phyloP scores from a whole-genome alignment of 2,113 vertebrate species.

The Salvelinus fontinalis region DNA sequence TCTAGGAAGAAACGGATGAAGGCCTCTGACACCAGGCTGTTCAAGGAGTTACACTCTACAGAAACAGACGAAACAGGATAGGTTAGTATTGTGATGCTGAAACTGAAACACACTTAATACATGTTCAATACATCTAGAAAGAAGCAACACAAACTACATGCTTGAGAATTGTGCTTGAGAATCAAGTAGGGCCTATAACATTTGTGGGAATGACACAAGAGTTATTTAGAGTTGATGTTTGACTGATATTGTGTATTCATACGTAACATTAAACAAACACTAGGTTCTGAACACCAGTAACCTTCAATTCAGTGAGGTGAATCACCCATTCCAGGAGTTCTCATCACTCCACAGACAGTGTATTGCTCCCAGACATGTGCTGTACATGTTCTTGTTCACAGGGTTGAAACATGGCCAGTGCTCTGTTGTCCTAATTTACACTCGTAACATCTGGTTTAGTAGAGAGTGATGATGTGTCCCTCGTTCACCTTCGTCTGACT shows the following conservation, averaged over 20 bases:
- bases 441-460: conserved; percentile 34
- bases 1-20: conserved; percentile 99
- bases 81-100: not conserved
- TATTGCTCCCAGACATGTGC: not conserved
- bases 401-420: not conserved
- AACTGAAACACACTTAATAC: not conserved
- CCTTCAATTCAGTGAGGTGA: not conserved
- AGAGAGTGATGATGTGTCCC: conserved; percentile 23
- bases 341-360: not conserved
- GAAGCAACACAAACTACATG: too few species aligned
- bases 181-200: too few species aligned
- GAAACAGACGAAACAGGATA: conserved; percentile 33
- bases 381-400: too few species aligned
- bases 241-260: too few species aligned
- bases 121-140: too few species aligned
- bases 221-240: too few species aligned
- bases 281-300: not conserved
- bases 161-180: too few species aligned
- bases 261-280: too few species aligned
- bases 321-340: not conserved
- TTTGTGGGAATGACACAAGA: too few species aligned
- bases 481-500: conserved; percentile 93
- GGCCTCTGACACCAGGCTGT: conserved; percentile 94
- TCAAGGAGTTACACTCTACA: conserved; percentile 92
- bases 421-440: conserved; percentile 29